phyloP scores from a whole-genome alignment of 2,888 invertebrate genomes.

The Alviniconcha strummeri region DNA sequence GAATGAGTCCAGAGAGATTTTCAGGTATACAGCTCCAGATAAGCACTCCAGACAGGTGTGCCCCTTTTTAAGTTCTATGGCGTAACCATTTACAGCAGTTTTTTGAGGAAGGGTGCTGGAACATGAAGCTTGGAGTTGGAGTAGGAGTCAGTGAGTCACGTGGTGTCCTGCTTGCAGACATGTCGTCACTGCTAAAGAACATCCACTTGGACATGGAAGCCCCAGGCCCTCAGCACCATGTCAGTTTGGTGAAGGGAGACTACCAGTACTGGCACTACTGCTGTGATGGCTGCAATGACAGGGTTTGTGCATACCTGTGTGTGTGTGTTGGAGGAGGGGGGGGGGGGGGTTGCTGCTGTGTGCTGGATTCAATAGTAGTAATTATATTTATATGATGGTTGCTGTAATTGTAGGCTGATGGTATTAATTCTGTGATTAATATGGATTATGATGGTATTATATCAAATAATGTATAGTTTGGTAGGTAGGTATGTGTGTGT shows the following conservation, averaged over 20 bases:
- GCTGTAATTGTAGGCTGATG: neutral
- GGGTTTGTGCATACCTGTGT: slow-evolving; percentile 73
- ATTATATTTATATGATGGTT: too few relatives aligned
- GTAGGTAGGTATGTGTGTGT: too few relatives aligned
- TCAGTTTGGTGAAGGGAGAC: slow-evolving; percentile 73
- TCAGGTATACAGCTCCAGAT: too few relatives aligned
- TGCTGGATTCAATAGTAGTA: too few relatives aligned
- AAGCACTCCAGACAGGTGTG: too few relatives aligned
- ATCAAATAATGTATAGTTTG: neutral
- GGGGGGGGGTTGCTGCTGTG: neutral
- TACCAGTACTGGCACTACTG: slow-evolving; percentile 84
- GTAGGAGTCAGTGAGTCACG: too few relatives aligned
- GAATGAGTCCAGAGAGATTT: too few relatives aligned
- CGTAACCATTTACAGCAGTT: too few relatives aligned
- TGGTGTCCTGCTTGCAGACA: neutral
- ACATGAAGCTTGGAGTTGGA: too few relatives aligned
- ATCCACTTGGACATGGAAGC: slow-evolving; percentile 45
- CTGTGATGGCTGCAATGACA: slow-evolving; percentile 83
- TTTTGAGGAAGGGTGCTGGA: too few relatives aligned
- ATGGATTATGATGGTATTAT: neutral
- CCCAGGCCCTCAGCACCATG: slow-evolving; percentile 37
- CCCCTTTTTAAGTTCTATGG: too few relatives aligned
- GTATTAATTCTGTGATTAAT: neutral
- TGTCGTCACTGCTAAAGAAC: slow-evolving; percentile 39
- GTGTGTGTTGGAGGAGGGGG: too few relatives aligned